phyloP scores from a whole-genome alignment of 2,113 vertebrate species.

The Hippocampus guttulatus region DNA sequence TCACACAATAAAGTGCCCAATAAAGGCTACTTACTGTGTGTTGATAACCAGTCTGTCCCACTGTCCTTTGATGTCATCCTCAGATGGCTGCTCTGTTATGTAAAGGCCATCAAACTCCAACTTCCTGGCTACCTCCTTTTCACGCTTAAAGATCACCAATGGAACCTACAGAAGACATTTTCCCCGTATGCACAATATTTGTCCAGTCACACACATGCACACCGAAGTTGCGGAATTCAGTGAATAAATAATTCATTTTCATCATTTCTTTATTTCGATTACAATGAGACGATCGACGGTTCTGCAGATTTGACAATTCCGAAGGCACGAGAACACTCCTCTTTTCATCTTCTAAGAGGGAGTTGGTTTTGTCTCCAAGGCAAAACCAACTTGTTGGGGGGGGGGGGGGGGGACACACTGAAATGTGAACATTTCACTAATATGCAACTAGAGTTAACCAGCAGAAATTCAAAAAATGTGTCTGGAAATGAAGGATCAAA shows the following conservation, averaged over 20 bases:
- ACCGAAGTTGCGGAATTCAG: background rate
- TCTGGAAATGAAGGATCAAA: too few relatives aligned
- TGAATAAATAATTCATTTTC: background rate
- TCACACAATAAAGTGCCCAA: too few relatives aligned
- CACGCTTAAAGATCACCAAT: slow-evolving; percentile 93
- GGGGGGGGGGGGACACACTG: too few relatives aligned
- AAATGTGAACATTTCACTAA: too few relatives aligned
- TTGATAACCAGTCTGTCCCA: slow-evolving; percentile 97
- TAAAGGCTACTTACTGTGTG: slow-evolving; percentile 83
- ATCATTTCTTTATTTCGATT: background rate
- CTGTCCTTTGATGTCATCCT: slow-evolving; percentile 96
- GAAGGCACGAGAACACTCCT: too few relatives aligned
- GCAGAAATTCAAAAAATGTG: too few relatives aligned
- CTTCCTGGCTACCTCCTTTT: slow-evolving; percentile 95
- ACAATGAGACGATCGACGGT: too few relatives aligned
- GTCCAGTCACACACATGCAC: slow-evolving; percentile 14
- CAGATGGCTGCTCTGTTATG: slow-evolving; percentile 94
- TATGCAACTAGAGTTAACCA: too few relatives aligned
- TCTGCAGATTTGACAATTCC: too few relatives aligned
- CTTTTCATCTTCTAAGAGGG: too few relatives aligned
- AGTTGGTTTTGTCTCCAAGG: too few relatives aligned
- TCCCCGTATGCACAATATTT: slow-evolving; percentile 1
- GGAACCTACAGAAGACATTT: slow-evolving; percentile 76
- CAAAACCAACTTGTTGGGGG: too few relatives aligned
- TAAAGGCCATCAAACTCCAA: slow-evolving; percentile 95